Percentiles rank a stretch among this genome's conserved stretches.
phyloP scores from a whole-genome alignment of 2,113 vertebrate genomes.

The Planiliza haematocheilus region DNA sequence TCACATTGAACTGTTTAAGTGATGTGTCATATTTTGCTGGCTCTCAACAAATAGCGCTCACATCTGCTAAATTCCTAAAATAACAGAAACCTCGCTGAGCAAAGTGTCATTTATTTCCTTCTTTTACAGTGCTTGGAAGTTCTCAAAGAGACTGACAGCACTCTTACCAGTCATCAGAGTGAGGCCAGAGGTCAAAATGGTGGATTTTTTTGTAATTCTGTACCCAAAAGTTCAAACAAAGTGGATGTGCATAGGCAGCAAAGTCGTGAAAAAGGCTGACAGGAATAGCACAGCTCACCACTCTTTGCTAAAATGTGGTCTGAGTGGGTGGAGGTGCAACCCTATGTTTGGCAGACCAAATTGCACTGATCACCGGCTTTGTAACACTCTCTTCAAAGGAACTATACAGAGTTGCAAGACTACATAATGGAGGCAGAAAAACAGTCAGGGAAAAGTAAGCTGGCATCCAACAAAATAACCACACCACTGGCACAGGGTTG shows the following conservation, averaged over 20 bases:
- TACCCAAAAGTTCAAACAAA: neutral
- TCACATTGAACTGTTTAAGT: neutral
- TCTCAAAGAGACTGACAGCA: slow-evolving; percentile 12
- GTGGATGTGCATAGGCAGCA: neutral
- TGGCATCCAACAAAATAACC: slow-evolving; percentile 6
- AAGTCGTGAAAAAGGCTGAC: neutral
- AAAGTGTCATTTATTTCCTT: slow-evolving; percentile 7
- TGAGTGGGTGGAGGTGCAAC: slow-evolving; percentile 30
- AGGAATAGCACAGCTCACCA: slow-evolving; percentile 13
- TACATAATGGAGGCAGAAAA: neutral
- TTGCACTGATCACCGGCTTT: slow-evolving; percentile 32
- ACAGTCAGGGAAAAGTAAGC: neutral
- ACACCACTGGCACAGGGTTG: neutral
- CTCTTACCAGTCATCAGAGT: neutral
- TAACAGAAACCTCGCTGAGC: slow-evolving; percentile 12
- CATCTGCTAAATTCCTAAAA: slow-evolving; percentile 8
- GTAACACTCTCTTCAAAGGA: slow-evolving; percentile 18
- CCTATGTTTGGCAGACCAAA: slow-evolving; percentile 26
- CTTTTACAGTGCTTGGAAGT: slow-evolving; percentile 4
- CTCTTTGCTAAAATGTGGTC: slow-evolving; percentile 15
- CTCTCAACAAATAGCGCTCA: neutral
- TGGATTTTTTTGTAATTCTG: neutral
- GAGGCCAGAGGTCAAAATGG: slow-evolving; percentile 23
- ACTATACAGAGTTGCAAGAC: slow-evolving; percentile 33
- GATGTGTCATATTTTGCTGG: neutral